Evolutionary conservation across 2,113 vertebrate genomes (phyloP).

Genomic region (Coptodon rendalli): DNA sequence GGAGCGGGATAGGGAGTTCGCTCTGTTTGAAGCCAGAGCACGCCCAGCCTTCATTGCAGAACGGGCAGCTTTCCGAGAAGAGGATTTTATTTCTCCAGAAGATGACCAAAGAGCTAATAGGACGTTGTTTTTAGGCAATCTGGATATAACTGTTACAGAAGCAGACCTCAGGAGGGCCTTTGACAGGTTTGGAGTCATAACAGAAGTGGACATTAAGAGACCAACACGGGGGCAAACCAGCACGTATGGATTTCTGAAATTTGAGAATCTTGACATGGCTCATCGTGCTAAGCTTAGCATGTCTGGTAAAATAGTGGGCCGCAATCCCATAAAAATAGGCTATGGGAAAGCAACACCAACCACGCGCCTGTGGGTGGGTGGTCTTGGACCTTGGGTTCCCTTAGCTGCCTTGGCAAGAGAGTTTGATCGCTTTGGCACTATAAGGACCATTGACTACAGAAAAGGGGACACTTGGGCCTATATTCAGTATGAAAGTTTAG

Average conservation of each 20-base stretch:
- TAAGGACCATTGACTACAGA: slow-evolving; percentile 94
- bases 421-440: slow-evolving; percentile 97
- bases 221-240: slow-evolving; percentile 86
- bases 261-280: slow-evolving; percentile 97
- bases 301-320: slow-evolving; percentile 93
- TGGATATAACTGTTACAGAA: slow-evolving; percentile 91
- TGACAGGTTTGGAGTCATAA: slow-evolving; percentile 94
- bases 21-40: slow-evolving; percentile 85
- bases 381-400: slow-evolving; percentile 93
- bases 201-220: slow-evolving; percentile 94
- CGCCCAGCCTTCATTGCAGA: slow-evolving; percentile 84
- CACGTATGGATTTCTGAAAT: slow-evolving; percentile 96
- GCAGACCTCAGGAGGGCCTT: slow-evolving; percentile 87
- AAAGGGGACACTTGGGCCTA: slow-evolving; percentile 98
- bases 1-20: slow-evolving; percentile 84
- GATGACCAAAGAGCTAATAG: slow-evolving; percentile 94
- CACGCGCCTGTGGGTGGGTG: slow-evolving; percentile 93
- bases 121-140: slow-evolving; percentile 93
- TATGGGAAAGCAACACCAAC: slow-evolving; percentile 96
- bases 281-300: slow-evolving; percentile 95
- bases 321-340: slow-evolving; percentile 93
- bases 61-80: slow-evolving; percentile 81
- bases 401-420: slow-evolving; percentile 89
- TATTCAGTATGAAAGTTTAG: slow-evolving; percentile 97
- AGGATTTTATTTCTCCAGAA: slow-evolving; percentile 94